phyloP scores from a whole-genome alignment of 2,797 vertebrate genomes.

The Megalops cyprinoides region DNA sequence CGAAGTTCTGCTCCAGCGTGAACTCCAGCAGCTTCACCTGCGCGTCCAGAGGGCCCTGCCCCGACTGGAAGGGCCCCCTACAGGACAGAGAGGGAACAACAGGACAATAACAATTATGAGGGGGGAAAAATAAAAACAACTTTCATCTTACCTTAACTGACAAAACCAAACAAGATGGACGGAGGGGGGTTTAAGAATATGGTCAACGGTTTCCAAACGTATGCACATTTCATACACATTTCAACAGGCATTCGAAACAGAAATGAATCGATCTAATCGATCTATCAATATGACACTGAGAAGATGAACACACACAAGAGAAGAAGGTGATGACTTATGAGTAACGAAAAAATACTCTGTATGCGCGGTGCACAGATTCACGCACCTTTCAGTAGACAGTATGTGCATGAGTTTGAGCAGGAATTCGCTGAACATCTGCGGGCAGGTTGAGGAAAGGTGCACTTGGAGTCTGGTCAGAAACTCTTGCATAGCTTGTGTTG shows the following conservation, averaged over 20 bases:
- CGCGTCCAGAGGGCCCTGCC: slow-evolving; percentile 94
- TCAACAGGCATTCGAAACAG: background rate
- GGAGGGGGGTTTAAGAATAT: background rate
- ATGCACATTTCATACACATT: background rate
- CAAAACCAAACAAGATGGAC: too few relatives aligned
- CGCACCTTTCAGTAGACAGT: slow-evolving; percentile 94
- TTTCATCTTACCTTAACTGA: too few relatives aligned
- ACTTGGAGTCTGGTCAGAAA: slow-evolving; percentile 96
- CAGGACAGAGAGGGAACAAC: background rate
- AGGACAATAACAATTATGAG: background rate
- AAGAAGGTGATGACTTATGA: too few relatives aligned
- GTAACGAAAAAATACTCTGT: too few relatives aligned
- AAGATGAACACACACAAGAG: too few relatives aligned
- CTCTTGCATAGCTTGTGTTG: slow-evolving; percentile 98
- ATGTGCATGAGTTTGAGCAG: slow-evolving; percentile 96
- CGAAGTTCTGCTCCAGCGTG: slow-evolving; percentile 96
- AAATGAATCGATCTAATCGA: too few relatives aligned
- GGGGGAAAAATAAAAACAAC: too few relatives aligned
- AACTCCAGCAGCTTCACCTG: slow-evolving; percentile 98
- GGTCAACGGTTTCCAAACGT: background rate
- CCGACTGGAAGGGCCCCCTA: slow-evolving; percentile 95
- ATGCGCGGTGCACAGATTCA: background rate
- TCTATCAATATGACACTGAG: background rate
- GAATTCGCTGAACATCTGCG: slow-evolving; percentile 99
- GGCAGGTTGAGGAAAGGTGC: slow-evolving; percentile 93